phyloP scores from a whole-genome alignment of 2,113 vertebrate genomes.

The Sceloporus undulatus region DNA sequence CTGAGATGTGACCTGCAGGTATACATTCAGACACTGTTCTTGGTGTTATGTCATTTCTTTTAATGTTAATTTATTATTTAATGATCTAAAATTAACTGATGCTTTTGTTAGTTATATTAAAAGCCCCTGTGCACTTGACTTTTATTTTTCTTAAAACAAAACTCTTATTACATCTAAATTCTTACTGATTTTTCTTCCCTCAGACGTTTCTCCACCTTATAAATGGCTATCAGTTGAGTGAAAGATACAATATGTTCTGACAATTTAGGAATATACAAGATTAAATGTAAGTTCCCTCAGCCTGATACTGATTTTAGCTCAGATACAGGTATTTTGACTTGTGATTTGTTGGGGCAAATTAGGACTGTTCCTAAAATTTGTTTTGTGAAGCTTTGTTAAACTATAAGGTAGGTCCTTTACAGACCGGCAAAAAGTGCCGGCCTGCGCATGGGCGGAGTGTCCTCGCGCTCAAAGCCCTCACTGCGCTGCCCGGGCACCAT shows the following conservation, averaged over 20 bases:
- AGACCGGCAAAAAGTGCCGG: too few species aligned
- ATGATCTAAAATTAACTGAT: background rate
- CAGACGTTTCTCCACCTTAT: background rate
- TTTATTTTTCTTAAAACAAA: background rate
- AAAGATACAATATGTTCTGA: background rate
- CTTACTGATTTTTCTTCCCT: background rate
- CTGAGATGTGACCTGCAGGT: too few species aligned
- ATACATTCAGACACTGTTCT: too few species aligned
- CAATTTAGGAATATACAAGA: conserved; percentile 1
- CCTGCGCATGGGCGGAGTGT: too few species aligned
- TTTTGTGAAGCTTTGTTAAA: background rate
- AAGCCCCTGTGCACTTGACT: background rate
- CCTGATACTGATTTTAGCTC: background rate
- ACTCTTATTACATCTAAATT: background rate
- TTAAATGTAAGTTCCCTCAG: background rate
- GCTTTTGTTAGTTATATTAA: background rate
- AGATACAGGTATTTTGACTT: background rate
- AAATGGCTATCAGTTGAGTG: background rate
- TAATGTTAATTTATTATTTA: too few species aligned
- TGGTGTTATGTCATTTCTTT: too few species aligned
- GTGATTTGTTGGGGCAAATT: background rate
- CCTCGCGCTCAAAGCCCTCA: too few species aligned
- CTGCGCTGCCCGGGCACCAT: too few species aligned
- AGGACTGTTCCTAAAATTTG: background rate
- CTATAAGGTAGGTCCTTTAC: background rate